phyloP scores from a whole-genome alignment of 2,888 invertebrate species.

The Cremastinae sp. region DNA sequence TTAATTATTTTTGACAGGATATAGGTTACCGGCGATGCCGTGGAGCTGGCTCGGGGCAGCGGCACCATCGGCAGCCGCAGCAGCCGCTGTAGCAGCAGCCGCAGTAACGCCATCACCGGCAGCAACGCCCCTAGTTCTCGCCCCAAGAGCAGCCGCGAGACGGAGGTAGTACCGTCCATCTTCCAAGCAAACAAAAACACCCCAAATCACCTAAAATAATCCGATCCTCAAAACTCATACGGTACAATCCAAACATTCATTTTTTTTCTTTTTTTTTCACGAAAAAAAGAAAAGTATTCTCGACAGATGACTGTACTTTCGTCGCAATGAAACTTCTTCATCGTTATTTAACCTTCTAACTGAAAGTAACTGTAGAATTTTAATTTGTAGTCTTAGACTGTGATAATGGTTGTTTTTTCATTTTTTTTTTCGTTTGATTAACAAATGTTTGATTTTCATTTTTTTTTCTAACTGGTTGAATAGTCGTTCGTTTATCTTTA shows the following conservation, averaged over 20 bases:
- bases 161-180: constrained; percentile 84
- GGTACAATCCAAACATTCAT: no score
- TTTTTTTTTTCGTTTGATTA: no score
- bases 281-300: constrained; percentile 1
- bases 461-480: no score
- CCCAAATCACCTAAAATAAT: background rate
- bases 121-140: constrained; percentile 86
- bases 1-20: constrained; percentile 82
- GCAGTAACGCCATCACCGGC: constrained; percentile 83
- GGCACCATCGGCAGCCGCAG: constrained; percentile 82
- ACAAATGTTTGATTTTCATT: no score
- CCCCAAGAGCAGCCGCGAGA: constrained; percentile 87
- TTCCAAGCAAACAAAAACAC: constrained; percentile 26
- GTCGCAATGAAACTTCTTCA: no score
- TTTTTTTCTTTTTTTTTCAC: constrained; percentile 8
- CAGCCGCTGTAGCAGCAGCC: constrained; percentile 84
- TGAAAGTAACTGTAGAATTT: no score
- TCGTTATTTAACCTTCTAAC: no score
- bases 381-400: no score
- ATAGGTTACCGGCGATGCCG: constrained; percentile 89
- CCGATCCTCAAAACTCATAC: constrained; percentile 9
- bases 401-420: no score
- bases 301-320: background rate
- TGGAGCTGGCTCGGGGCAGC: constrained; percentile 88
- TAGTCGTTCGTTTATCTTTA: no score